A percentile compares a stretch with the other conserved stretches of the same genome.
These are phyloP conservation scores for Todiramphus chloris DNA, from an alignment of 2,113 vertebrate species.

Conservation along the genomic window DNA sequence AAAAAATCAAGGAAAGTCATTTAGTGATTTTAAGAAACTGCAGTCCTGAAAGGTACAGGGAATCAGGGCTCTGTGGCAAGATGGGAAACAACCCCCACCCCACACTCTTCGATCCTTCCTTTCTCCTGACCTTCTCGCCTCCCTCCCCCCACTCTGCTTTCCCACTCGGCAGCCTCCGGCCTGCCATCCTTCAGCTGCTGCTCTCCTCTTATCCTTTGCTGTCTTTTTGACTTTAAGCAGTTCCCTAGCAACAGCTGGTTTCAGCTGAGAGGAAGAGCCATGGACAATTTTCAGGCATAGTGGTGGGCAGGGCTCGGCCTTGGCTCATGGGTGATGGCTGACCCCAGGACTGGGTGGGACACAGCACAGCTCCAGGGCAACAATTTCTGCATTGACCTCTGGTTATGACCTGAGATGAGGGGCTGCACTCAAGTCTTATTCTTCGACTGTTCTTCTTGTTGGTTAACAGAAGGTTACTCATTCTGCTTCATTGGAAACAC, in stretches of 20 bases:
- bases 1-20: not conserved
- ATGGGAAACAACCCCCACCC: not conserved
- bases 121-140: not conserved
- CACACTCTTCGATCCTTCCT: not conserved
- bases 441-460: not conserved
- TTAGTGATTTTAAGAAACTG: not conserved
- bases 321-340: not conserved
- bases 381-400: not conserved
- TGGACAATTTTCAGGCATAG: constrained; percentile 18
- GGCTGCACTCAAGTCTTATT: not conserved
- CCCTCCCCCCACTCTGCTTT: not conserved
- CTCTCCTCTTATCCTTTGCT: not conserved
- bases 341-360: not conserved
- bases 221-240: constrained; percentile 38
- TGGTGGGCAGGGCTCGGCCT: not conserved
- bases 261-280: not conserved
- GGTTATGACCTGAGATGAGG: not conserved
- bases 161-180: rapidly evolving
- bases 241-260: constrained; percentile 67
- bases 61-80: not conserved
- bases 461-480: not conserved
- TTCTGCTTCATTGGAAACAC: not conserved
- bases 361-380: rapidly evolving
- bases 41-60: not conserved
- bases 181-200: not conserved